These are phyloP conservation scores for Porites lutea DNA, from an alignment of 64 coral and sea anemone genomes.

Conservation along the genomic window DNA sequence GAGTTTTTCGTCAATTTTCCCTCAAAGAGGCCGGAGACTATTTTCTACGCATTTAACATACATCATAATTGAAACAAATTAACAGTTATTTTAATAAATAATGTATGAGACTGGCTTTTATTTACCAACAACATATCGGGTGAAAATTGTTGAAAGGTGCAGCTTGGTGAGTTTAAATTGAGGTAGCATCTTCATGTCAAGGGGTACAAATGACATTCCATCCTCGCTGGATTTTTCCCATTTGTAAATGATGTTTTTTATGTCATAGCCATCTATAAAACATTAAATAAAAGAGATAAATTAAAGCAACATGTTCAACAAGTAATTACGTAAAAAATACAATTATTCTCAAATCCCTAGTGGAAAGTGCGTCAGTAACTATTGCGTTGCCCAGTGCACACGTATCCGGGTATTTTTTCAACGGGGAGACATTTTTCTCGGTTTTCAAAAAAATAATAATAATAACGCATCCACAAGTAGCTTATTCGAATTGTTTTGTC, in stretches of 20 bases:
- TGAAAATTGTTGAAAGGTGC: conserved; percentile 11
- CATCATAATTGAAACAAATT: not conserved
- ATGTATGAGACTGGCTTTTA: not conserved
- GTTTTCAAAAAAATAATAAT: too few species aligned
- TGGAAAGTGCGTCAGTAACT: too few species aligned
- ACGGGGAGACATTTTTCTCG: too few species aligned
- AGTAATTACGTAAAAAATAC: not conserved
- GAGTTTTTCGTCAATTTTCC: too few species aligned
- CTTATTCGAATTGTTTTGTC: too few species aligned
- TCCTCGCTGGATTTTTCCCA: not conserved
- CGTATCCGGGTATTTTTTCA: too few species aligned
- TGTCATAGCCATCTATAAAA: not conserved
- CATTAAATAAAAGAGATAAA: not conserved
- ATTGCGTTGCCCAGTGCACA: too few species aligned
- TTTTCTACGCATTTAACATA: not conserved
- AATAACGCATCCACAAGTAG: too few species aligned
- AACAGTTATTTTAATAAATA: not conserved
- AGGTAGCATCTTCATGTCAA: conserved; percentile 6
- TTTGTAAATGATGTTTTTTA: conserved; percentile 13
- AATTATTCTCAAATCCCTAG: too few species aligned
- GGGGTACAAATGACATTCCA: conserved; percentile 27
- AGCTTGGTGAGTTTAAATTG: conserved; percentile 39
- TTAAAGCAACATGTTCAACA: not conserved
- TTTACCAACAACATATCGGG: conserved; percentile 22
- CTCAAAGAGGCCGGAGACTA: too few species aligned